Evolutionary conservation across 1,140 invertebrate species (phyloP), one percentile per base, ranked within the genome.

Genomic region (Eurytemora carolleeae): DNA sequence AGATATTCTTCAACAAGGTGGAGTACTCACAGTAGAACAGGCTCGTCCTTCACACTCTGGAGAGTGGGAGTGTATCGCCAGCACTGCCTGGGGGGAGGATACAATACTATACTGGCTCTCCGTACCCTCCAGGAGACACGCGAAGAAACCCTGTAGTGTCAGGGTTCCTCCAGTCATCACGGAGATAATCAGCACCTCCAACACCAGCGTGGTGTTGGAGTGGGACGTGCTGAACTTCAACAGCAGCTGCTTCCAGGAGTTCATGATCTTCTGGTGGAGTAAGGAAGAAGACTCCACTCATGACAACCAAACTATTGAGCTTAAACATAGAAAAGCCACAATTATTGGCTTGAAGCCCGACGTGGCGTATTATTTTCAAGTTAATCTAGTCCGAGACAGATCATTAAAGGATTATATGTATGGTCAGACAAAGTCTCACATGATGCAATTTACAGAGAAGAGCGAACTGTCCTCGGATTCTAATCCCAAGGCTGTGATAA

Each of bases 291-390:
- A 25, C 2, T 24, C 22, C 25, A 31, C 1, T 2, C 31, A 26
- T 25, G 1, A 59, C n/a, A 25, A 59, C 17, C 18, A 25, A 25
- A 15, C 19, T n/a, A 19, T 59, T 22, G 22, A 22, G 2, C 22
- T 59, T 2, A 25, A 24, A 25, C 3, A 24, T 2, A 25, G 22
- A 1, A 1, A 59, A 22, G 23, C 26, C 15, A 55, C n/a, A 19
- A n/a, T 59, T 19, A 31, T 15, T 19, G n/a, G n/a, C 22, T 25
- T 59, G 3, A n/a, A 31, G 23, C 23, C 25, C 2, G 21, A 31
- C 22, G 23, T 59, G 2, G 25, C 23, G 7, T 59, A 59, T 25
- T 59, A 59, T 31, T 19, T 59, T 59, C 58, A 59, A 19, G 58
- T 59, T 18, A 59, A 59, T 59, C 26, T 59, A 25, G 25, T 59